Base-by-base conservation (phyloP, 1,140 invertebrate species). In the Scaptomyza hsui region DNA sequence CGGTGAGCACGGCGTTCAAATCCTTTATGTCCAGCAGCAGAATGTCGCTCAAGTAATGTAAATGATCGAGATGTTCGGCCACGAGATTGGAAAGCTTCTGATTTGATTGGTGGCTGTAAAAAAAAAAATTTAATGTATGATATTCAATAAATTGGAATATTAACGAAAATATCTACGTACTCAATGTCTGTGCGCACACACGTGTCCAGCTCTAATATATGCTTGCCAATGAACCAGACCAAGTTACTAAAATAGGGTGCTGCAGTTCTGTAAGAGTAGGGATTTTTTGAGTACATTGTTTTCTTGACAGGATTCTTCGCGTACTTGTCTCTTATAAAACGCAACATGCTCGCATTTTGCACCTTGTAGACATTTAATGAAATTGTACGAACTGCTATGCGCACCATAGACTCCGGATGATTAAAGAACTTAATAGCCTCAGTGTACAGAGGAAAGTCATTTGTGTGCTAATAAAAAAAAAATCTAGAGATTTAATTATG, bases 361-460 rank as follows among this genome's bases (percentile, higher is more conserved):
- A 99, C 97, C 93, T 94, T 93, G 91, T 99, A 99, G 0, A 99
- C 98, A 93, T 99, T 99, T 13, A 99, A 93, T 1, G 98, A 99
- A 47, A 99, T 94, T 4, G 98, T 99, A 62, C 99, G 93, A 1
- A 99, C 99, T 21, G 99, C 99, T 79, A 99, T 99, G 19, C 99
- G 94, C 39, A 99, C 99, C 99, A 99, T 99, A 57, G 97, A 97
- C 92, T 99, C 99, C 0, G 96, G 95, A 92, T 99, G 98, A 92
- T 99, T 99, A 92, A 99, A 99, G 92, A 99, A 99, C 92, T 99
- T 99, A 48, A 99, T 99, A 29, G 98, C 98, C 93, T 99, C 99
- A 3, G 98, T 99, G 88, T 99, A 99, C 0, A 99, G 92, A 13
- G 99, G 98, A 93, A 99, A 99, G 92, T 99, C 99, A 93, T 99